Percentiles rank a stretch among this genome's conserved stretches.
Evolutionary conservation across 2,888 invertebrate genomes (phyloP).

Genomic region (Druceiella hillmani): DNA sequence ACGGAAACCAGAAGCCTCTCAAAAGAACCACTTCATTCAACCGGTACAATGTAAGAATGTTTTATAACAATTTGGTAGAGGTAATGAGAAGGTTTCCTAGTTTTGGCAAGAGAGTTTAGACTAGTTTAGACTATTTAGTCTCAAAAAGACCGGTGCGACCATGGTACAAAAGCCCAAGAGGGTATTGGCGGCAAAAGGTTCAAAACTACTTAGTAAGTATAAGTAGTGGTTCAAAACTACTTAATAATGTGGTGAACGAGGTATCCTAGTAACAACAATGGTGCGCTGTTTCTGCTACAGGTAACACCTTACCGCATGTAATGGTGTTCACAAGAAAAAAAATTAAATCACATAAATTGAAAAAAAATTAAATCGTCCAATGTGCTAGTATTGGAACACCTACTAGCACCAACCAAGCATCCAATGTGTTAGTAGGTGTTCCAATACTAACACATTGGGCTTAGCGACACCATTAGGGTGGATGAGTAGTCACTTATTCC

Average conservation of each 20-base stretch:
- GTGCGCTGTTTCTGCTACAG: slow-evolving; percentile 28
- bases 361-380: slow-evolving; percentile 30
- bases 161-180: too few species aligned
- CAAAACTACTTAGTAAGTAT: slow-evolving; percentile 16
- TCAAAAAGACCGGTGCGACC: too few species aligned
- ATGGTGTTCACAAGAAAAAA: slow-evolving; percentile 31
- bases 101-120: too few species aligned
- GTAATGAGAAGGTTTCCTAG: too few species aligned
- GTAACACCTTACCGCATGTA: slow-evolving; percentile 27
- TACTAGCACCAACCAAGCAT: too few species aligned
- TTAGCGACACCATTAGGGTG: slow-evolving; percentile 29
- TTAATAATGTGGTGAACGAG: slow-evolving; percentile 30
- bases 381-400: too few species aligned
- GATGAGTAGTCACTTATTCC: slow-evolving; percentile 28
- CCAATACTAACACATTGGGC: slow-evolving; percentile 30
- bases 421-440: too few species aligned
- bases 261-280: slow-evolving; percentile 29
- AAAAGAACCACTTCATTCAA: slow-evolving; percentile 22
- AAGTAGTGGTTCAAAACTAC: too few species aligned
- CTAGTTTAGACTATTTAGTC: too few species aligned
- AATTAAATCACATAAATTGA: slow-evolving; percentile 28
- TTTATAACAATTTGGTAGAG: too few species aligned
- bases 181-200: too few species aligned
- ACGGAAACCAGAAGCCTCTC: slow-evolving; percentile 24
- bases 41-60: slow-evolving; percentile 17